A percentile compares a stretch with the other conserved stretches of the same genome.
phyloP scores from a whole-genome alignment of 1,140 invertebrate species.

The Bombus fervidus region DNA sequence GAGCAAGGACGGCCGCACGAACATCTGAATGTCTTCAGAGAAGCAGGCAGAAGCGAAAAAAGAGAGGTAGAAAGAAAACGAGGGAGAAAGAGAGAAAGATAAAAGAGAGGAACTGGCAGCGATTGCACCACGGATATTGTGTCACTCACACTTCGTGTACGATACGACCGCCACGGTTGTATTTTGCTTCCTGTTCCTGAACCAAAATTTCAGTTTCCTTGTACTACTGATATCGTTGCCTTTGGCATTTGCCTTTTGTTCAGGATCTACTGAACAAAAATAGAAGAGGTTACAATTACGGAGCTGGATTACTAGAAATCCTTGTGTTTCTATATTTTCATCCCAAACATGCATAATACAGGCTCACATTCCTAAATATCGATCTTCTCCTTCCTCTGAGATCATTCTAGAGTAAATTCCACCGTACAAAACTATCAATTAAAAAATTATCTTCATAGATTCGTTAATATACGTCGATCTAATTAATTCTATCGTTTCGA shows the following conservation, averaged over 20 bases:
- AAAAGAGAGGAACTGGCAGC: background rate
- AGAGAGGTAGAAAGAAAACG: no score
- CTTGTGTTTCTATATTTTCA: no score
- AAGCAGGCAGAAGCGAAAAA: no score
- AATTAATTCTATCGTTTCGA: background rate
- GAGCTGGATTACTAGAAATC: no score
- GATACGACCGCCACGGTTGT: background rate
- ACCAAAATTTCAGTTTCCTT: background rate
- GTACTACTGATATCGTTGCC: conserved; percentile 4
- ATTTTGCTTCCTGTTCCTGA: conserved; percentile 17
- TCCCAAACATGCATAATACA: no score
- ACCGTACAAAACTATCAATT: background rate
- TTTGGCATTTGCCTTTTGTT: no score
- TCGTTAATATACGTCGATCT: background rate
- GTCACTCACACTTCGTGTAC: conserved; percentile 3
- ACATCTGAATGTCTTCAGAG: conserved; percentile 12
- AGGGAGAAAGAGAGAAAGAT: background rate
- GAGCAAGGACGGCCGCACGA: conserved; percentile 30
- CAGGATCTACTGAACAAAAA: no score
- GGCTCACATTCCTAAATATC: no score
- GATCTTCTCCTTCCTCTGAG: background rate
- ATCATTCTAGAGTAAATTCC: background rate
- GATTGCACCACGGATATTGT: conserved; percentile 23
- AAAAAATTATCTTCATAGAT: background rate
- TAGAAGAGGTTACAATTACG: no score